A percentile compares a stretch with the other conserved stretches of the same genome.
Evolutionary conservation across 2,797 vertebrate genomes (phyloP).

Genomic region (Gallirallus australis): DNA sequence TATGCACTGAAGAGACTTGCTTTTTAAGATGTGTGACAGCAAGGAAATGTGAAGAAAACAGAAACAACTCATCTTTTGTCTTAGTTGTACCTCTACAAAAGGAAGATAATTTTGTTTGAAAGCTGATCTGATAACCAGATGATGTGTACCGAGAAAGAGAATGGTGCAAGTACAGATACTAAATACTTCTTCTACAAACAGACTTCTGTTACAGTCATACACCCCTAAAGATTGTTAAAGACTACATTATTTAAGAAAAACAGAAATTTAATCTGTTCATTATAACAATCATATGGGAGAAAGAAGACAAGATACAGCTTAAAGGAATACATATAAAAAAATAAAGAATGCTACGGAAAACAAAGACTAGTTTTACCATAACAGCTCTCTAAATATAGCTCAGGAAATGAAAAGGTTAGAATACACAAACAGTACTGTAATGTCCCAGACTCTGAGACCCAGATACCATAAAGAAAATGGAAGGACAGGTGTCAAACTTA

Average conservation of each 20-base stretch:
- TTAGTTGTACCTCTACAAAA: neutral
- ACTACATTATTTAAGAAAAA: neutral
- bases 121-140: neutral
- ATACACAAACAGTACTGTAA: neutral
- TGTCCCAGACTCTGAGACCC: neutral
- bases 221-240: neutral
- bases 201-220: neutral
- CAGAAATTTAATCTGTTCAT: neutral
- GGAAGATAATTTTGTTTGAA: neutral
- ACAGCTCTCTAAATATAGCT: neutral
- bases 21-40: neutral
- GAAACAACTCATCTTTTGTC: neutral
- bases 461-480: neutral
- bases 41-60: neutral
- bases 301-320: neutral
- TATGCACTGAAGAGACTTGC: neutral
- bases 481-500: neutral
- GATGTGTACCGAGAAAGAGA: neutral
- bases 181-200: neutral
- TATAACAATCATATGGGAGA: neutral
- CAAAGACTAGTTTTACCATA: neutral
- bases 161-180: neutral
- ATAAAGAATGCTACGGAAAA: neutral
- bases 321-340: neutral
- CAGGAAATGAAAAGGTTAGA: neutral